phyloP scores from a whole-genome alignment of 2,888 invertebrate species.

The Aleiodes leptofemur region DNA sequence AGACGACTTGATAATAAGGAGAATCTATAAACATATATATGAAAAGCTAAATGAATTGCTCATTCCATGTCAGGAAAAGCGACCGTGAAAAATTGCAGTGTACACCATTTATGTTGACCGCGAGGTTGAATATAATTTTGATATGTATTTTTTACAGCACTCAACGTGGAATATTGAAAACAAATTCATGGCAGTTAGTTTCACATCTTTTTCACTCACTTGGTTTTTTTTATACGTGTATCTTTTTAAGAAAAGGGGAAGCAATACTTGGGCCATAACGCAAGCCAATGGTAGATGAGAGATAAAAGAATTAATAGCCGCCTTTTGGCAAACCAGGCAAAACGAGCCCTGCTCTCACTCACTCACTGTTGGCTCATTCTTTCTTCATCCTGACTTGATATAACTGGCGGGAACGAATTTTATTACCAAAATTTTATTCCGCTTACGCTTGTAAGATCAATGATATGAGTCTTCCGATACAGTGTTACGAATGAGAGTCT shows the following conservation, averaged over 20 bases:
- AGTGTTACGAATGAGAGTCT: constrained; percentile 16
- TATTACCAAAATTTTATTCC: constrained; percentile 70
- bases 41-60: constrained; percentile 27
- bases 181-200: constrained; percentile 6
- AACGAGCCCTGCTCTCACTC: constrained; percentile 49
- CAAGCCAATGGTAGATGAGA: constrained; percentile 64
- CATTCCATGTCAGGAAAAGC: neutral
- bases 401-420: constrained; percentile 74
- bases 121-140: constrained; percentile 27
- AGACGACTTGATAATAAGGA: constrained; percentile 40
- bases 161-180: constrained; percentile 64
- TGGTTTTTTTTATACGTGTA: constrained; percentile 33
- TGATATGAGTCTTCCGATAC: constrained; percentile 37
- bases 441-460: constrained; percentile 40
- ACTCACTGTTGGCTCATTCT: constrained; percentile 51
- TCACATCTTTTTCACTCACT: constrained; percentile 43
- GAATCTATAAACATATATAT: neutral
- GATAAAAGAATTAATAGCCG: constrained; percentile 75
- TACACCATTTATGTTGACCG: constrained; percentile 12
- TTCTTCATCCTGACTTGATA: constrained; percentile 51
- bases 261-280: constrained; percentile 37
- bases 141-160: constrained; percentile 56
- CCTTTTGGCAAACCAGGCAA: constrained; percentile 68
- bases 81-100: neutral
- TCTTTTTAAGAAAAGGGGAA: constrained; percentile 17